These are phyloP conservation scores for Diuraphis noxia DNA, from an alignment of 1,140 invertebrate species.

Conservation along the genomic window DNA sequence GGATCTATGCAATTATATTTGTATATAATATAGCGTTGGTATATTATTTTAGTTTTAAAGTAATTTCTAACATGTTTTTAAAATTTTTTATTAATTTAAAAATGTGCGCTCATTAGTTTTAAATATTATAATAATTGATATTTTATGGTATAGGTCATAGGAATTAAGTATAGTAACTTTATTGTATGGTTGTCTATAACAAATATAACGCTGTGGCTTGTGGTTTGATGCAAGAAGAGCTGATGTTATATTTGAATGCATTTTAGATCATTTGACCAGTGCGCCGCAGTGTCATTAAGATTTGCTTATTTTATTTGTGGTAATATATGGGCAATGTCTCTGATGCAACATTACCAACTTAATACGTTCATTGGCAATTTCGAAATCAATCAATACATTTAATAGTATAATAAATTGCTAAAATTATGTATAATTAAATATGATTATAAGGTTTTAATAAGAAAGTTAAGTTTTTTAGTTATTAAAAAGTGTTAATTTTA, in stretches of 20 bases:
- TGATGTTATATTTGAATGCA: neutral
- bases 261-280: neutral
- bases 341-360: neutral
- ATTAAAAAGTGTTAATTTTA: too few relatives aligned
- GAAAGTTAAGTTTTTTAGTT: too few relatives aligned
- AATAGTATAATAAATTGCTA: too few relatives aligned
- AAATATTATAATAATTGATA: too few relatives aligned
- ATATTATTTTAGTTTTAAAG: conserved; percentile 14
- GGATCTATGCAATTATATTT: neutral
- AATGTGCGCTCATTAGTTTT: neutral
- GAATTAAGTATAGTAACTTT: neutral
- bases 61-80: neutral
- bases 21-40: neutral
- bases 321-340: neutral
- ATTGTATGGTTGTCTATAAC: neutral
- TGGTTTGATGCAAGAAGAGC: neutral
- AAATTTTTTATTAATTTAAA: neutral
- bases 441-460: too few relatives aligned
- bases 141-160: neutral
- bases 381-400: too few relatives aligned
- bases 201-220: neutral
- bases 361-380: neutral
- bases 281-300: neutral
- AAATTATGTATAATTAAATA: too few relatives aligned
- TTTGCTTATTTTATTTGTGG: neutral